phyloP scores from a whole-genome alignment of 2,797 vertebrate genomes.

The Spizella passerina region DNA sequence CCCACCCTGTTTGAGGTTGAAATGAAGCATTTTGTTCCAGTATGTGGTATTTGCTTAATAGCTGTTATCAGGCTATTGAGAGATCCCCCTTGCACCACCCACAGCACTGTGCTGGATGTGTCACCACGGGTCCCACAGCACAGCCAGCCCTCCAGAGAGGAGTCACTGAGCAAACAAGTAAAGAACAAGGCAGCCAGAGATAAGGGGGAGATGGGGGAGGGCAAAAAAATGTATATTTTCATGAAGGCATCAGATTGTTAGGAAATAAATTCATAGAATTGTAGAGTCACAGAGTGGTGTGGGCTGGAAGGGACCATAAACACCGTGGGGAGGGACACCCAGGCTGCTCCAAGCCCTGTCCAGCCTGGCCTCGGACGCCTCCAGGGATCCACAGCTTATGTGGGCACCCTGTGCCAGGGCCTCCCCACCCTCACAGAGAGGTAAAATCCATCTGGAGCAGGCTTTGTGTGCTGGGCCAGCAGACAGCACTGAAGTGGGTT shows the following conservation, averaged over 20 bases:
- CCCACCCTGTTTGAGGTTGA: conserved; percentile 25
- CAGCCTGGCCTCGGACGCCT: rapidly evolving
- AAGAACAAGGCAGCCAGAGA: neutral
- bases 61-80: conserved; percentile 27
- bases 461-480: neutral
- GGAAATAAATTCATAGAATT: neutral
- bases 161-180: neutral
- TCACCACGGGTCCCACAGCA: neutral
- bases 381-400: neutral
- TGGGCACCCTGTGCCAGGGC: neutral
- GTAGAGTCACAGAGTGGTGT: neutral
- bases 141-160: neutral
- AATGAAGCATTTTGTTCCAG: conserved; percentile 13
- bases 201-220: neutral
- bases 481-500: neutral
- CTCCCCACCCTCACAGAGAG: rapidly evolving
- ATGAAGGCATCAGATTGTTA: neutral
- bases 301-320: neutral
- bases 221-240: neutral
- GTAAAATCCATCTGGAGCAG: neutral
- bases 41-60: conserved; percentile 27
- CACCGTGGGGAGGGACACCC: neutral
- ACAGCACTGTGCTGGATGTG: neutral
- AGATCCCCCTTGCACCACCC: neutral
- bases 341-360: rapidly evolving